Evolutionary conservation across 1,140 invertebrate genomes (phyloP).

Genomic region (Medauroidea extradentata): DNA sequence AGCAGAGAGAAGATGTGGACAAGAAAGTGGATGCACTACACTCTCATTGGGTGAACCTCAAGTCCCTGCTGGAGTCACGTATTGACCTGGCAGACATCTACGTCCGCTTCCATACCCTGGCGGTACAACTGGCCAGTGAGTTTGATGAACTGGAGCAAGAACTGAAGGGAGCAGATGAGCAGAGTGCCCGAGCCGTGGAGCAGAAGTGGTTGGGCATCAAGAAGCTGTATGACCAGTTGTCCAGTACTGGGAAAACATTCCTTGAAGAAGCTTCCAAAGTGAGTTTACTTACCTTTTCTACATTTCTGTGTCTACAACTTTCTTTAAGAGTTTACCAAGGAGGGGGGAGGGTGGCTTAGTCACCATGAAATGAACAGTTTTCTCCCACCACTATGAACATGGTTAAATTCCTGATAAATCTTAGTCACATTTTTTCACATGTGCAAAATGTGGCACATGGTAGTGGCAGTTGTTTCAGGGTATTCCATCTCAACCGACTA

Average conservation of each 20-base stretch:
- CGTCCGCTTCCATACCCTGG: slow-evolving; percentile 68
- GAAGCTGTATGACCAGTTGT: slow-evolving; percentile 54
- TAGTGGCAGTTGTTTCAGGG: too few species aligned
- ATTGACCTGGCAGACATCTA: slow-evolving; percentile 60
- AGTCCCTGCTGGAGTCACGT: slow-evolving; percentile 44
- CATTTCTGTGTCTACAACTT: too few species aligned
- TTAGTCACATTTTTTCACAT: too few species aligned
- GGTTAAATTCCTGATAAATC: too few species aligned
- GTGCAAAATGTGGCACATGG: too few species aligned
- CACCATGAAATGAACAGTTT: too few species aligned
- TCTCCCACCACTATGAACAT: too few species aligned
- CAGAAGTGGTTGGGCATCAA: slow-evolving; percentile 58
- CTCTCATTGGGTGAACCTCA: slow-evolving; percentile 38
- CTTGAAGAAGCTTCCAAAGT: slow-evolving; percentile 55
- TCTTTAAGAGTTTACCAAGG: too few species aligned
- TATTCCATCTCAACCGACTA: too few species aligned
- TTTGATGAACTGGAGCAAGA: slow-evolving; percentile 61
- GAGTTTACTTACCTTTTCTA: too few species aligned
- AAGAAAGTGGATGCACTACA: slow-evolving; percentile 46
- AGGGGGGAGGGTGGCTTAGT: too few species aligned
- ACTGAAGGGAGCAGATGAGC: slow-evolving; percentile 49
- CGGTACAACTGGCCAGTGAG: slow-evolving; percentile 59
- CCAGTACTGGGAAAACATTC: slow-evolving; percentile 61
- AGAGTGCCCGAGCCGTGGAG: slow-evolving; percentile 50
- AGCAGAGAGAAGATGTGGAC: slow-evolving; percentile 57